A percentile compares a stretch with the other conserved stretches of the same genome.
Evolutionary conservation across 2,113 vertebrate species (phyloP).

Genomic region (Holacanthus passer): DNA sequence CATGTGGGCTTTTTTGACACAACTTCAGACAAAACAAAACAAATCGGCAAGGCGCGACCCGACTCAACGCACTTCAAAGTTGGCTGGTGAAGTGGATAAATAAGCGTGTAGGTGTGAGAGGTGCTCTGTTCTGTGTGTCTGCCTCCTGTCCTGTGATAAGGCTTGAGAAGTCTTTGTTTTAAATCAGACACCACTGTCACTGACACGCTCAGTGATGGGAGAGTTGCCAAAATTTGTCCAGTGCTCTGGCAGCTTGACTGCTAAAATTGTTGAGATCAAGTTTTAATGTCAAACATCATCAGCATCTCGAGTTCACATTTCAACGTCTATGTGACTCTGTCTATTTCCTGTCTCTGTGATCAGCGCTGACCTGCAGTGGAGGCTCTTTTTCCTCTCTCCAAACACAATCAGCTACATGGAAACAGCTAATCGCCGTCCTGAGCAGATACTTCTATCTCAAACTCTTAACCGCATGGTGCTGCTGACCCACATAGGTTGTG

Average conservation of each 20-base stretch:
- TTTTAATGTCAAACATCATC: conserved; percentile 63
- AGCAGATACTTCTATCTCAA: conserved; percentile 41
- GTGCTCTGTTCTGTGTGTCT: conserved; percentile 11
- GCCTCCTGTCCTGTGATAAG: conserved; percentile 39
- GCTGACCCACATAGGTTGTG: conserved; percentile 50
- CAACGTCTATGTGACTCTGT: background rate
- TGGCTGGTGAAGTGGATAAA: background rate
- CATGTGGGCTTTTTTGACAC: conserved; percentile 52
- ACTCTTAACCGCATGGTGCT: conserved; percentile 6
- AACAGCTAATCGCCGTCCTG: conserved; percentile 26
- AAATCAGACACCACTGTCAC: conserved; percentile 35
- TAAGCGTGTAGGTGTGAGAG: conserved; percentile 15
- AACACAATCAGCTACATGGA: conserved; percentile 34
- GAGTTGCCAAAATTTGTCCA: conserved; percentile 10
- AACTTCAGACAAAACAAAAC: conserved; percentile 47
- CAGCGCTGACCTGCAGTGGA: conserved; percentile 10
- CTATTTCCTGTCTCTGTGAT: conserved; percentile 31
- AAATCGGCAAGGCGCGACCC: background rate
- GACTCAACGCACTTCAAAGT: conserved; percentile 24
- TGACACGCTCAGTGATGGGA: conserved; percentile 8
- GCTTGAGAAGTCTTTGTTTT: conserved; percentile 35
- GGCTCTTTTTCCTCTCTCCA: conserved; percentile 22
- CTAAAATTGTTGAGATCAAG: conserved; percentile 31
- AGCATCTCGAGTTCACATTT: conserved; percentile 22
- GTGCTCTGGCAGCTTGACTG: background rate